Percentiles rank a stretch among this genome's conserved stretches.
Conservation (phyloP, 2,113 vertebrate genomes). For the Plotosus lineatus region DNA sequence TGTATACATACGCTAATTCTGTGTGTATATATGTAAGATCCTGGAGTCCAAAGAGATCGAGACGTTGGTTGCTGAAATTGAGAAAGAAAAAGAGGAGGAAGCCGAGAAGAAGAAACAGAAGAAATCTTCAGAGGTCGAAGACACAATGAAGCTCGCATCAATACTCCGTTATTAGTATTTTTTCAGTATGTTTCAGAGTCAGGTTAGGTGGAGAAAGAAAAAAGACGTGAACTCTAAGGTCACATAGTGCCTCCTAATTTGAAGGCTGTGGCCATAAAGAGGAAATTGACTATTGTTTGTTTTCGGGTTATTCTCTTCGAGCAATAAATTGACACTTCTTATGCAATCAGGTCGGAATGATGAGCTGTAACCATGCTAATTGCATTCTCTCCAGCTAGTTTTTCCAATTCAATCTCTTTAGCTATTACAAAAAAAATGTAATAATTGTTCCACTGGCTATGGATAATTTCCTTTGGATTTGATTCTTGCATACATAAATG, state of each 20-base stretch:
- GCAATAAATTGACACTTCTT: slow-evolving; percentile 21
- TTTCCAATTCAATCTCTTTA: slow-evolving; percentile 43
- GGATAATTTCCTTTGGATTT: slow-evolving; percentile 28
- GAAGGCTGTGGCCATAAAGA: slow-evolving; percentile 2
- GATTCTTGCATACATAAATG: slow-evolving; percentile 40
- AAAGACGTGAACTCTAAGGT: neutral
- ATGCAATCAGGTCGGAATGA: slow-evolving; percentile 41
- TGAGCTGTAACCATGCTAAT: slow-evolving; percentile 45
- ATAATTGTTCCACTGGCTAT: slow-evolving; percentile 26
- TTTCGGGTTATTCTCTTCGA: slow-evolving; percentile 12
- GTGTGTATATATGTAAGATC: too few species aligned
- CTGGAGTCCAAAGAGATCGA: too few species aligned
- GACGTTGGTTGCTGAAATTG: too few species aligned
- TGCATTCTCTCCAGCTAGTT: slow-evolving; percentile 49
- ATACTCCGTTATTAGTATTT: too few species aligned
- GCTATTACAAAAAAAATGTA: slow-evolving; percentile 36
- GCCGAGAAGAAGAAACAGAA: too few species aligned
- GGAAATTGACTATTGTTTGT: slow-evolving; percentile 10
- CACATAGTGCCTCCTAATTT: neutral
- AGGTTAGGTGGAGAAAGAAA: neutral
- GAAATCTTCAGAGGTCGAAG: too few species aligned
- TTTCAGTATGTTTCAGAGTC: too few species aligned
- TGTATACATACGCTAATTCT: too few species aligned
- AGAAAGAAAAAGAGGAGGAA: too few species aligned
- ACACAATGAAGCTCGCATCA: too few species aligned